A percentile compares a stretch with the other conserved stretches of the same genome.
Conservation (phyloP, 1,140 invertebrate genomes). For the Drosophila melanica region DNA sequence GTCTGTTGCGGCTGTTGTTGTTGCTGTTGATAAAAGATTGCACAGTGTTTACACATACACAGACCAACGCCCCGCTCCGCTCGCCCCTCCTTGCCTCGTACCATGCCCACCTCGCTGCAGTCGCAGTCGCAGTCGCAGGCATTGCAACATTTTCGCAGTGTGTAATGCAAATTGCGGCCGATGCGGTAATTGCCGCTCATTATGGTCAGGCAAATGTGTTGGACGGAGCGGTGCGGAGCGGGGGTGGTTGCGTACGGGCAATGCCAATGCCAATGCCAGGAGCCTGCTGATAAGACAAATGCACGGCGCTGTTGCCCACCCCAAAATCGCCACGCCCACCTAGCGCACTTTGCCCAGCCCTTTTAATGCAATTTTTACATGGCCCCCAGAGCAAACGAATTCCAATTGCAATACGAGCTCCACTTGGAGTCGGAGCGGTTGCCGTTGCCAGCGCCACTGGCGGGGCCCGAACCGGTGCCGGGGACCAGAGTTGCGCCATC, state of each 20-base stretch:
- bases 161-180: slow-evolving; percentile 80
- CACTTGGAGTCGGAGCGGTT: slow-evolving; percentile 11
- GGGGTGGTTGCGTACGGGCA: slow-evolving; percentile 11
- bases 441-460: too few relatives aligned
- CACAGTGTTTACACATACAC: slow-evolving; percentile 65
- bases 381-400: slow-evolving; percentile 21
- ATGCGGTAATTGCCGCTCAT: slow-evolving; percentile 81
- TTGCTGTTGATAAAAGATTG: slow-evolving; percentile 79
- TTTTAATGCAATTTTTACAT: slow-evolving; percentile 81
- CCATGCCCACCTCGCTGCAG: background rate
- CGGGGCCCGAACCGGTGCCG: background rate
- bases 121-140: slow-evolving; percentile 8
- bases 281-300: slow-evolving; percentile 75
- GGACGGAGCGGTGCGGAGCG: slow-evolving; percentile 5
- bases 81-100: background rate
- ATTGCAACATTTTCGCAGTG: slow-evolving; percentile 75
- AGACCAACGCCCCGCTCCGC: background rate
- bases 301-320: slow-evolving; percentile 35
- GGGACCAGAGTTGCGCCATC: slow-evolving; percentile 26
- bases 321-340: slow-evolving; percentile 49
- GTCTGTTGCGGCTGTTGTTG: slow-evolving; percentile 44
- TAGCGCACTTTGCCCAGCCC: slow-evolving; percentile 36
- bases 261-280: slow-evolving; percentile 36
- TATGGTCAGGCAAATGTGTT: slow-evolving; percentile 77
- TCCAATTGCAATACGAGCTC: slow-evolving; percentile 42